Evolutionary conservation across 2,888 invertebrate genomes (phyloP).

Genomic region (Entomobrya proxima): DNA sequence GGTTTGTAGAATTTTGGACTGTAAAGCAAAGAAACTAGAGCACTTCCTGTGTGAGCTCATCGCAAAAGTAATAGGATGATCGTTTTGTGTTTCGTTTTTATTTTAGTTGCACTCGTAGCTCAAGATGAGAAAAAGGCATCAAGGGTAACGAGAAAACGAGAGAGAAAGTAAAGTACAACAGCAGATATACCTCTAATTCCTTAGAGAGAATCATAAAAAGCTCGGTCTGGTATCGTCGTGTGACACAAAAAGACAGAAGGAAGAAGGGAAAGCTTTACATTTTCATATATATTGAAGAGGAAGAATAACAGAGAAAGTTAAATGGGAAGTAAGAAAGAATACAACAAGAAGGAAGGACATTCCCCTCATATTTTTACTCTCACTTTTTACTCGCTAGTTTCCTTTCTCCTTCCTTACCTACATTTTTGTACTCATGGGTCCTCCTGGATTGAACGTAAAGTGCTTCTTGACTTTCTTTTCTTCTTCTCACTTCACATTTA

Average conservation of each 20-base stretch:
- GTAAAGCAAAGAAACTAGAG: background rate
- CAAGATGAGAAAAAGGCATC: background rate
- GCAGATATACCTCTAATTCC: constrained; percentile 35
- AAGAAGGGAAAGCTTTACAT: background rate
- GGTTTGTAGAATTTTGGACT: background rate
- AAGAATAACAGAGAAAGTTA: background rate
- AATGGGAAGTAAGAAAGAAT: background rate
- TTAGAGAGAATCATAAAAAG: constrained; percentile 33
- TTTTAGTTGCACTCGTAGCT: background rate
- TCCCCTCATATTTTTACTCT: background rate
- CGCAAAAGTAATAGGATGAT: background rate
- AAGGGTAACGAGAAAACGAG: background rate
- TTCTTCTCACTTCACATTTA: constrained; percentile 33
- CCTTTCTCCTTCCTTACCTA: background rate
- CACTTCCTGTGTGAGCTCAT: background rate
- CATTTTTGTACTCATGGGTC: background rate
- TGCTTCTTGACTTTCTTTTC: constrained; percentile 42
- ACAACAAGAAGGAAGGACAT: background rate
- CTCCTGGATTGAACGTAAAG: background rate
- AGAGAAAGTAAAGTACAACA: background rate
- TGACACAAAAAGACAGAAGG: background rate
- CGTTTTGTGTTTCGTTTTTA: background rate
- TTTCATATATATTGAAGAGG: constrained; percentile 25
- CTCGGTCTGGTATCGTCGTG: background rate
- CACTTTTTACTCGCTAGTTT: background rate